Conservation (phyloP, 2,888 invertebrate genomes). For the Crossocerus cetratus region DNA sequence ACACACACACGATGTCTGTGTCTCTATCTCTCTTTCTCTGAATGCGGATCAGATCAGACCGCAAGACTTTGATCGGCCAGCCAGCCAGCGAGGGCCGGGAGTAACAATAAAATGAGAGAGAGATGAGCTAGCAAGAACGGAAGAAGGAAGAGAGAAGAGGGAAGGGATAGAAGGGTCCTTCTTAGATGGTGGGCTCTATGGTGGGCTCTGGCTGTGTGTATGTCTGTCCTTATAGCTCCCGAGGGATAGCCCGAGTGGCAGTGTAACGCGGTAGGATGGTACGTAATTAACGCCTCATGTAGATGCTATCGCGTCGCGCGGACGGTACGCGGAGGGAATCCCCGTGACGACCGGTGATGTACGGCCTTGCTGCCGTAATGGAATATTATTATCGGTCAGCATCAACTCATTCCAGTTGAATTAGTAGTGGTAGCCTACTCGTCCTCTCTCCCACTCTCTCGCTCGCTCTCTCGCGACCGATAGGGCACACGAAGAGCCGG, state of each 20-base stretch:
- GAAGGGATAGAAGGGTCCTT: slow-evolving; percentile 8
- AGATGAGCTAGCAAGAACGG: not conserved
- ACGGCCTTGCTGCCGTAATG: slow-evolving; percentile 72
- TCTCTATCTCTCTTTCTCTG: too few species aligned
- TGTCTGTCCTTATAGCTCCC: slow-evolving; percentile 23
- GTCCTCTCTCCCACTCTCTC: too few species aligned
- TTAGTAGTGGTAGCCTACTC: slow-evolving; percentile 52
- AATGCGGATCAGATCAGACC: too few species aligned
- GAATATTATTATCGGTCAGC: slow-evolving; percentile 76
- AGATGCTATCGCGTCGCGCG: slow-evolving; percentile 70
- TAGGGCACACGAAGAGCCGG: too few species aligned
- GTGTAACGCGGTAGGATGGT: slow-evolving; percentile 75
- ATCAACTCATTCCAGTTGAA: slow-evolving; percentile 71
- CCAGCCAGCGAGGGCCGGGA: not conserved
- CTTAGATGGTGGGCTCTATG: not conserved
- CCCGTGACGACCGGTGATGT: slow-evolving; percentile 74
- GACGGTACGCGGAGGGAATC: slow-evolving; percentile 65
- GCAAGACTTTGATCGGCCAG: too few species aligned
- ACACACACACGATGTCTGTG: too few species aligned
- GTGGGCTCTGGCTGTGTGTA: not conserved
- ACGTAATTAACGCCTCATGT: slow-evolving; percentile 77
- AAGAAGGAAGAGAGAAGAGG: not conserved
- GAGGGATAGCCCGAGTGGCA: slow-evolving; percentile 68
- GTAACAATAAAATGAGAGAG: not conserved
- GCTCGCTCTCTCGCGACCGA: too few species aligned